Evolutionary conservation across 2,797 vertebrate species (phyloP).

Genomic region (Sebastes steindachneri): DNA sequence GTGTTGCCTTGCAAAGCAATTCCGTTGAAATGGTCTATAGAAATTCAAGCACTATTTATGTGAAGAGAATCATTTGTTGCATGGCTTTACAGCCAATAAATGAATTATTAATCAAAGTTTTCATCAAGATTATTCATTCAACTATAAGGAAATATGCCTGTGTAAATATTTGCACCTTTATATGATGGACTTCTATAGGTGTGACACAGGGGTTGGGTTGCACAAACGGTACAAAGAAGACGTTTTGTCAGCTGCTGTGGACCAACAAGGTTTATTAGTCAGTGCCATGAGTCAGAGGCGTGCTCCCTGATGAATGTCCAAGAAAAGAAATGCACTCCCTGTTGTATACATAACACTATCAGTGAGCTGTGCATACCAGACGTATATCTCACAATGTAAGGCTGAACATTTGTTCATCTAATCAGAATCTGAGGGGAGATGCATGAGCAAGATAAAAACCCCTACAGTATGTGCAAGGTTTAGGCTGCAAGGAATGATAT

Average conservation of each 20-base stretch:
- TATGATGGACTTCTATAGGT: background rate
- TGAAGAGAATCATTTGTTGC: background rate
- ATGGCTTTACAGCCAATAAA: background rate
- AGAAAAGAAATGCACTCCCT: background rate
- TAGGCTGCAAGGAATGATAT: background rate
- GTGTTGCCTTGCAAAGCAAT: too few relatives aligned
- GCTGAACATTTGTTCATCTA: background rate
- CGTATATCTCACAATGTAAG: background rate
- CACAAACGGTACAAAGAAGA: background rate
- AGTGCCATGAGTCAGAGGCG: constrained; percentile 18
- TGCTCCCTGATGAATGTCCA: constrained; percentile 2
- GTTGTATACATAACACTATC: constrained; percentile 9
- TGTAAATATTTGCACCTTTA: background rate
- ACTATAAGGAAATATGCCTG: background rate
- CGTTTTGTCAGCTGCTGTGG: background rate
- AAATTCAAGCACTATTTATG: background rate
- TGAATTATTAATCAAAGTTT: background rate
- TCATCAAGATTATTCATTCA: background rate
- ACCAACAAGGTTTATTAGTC: background rate
- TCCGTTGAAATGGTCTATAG: too few relatives aligned
- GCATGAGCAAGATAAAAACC: background rate
- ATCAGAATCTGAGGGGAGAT: background rate
- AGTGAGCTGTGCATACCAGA: background rate
- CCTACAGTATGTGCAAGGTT: background rate
- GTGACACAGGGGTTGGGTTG: background rate